Base-by-base conservation (phyloP, 2,113 vertebrate species). In the Prunella himalayana region DNA sequence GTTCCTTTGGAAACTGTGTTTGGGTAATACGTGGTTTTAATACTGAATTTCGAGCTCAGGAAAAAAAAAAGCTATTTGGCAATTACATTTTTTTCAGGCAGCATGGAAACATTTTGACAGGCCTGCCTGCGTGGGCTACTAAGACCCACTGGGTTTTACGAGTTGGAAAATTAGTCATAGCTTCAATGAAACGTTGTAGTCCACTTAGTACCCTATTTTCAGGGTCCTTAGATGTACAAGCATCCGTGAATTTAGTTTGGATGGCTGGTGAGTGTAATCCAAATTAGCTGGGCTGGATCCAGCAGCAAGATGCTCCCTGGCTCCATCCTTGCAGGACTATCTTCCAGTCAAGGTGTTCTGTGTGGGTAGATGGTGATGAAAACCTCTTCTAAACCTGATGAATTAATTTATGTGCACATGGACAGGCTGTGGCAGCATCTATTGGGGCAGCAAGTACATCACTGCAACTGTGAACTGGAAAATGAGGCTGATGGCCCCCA, bases 1-100 rank as follows among this genome's bases (percentile, higher is more conserved):
- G 89, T 95, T 97, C 94, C 93, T 96, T 87, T 97, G 92, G 95
- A 96, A 92, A 81, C 95, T 45, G 85, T 37, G 10, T 96, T 91
- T 92, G 82, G 94, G 88, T 90, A 95, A 96, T 96, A 95, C 31
- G 89, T 94, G 93, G 81, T 15, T 96, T 92, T 89, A 92, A 95
- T 96, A 82, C 82, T 59, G 70, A 94, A 88, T 95, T 97, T 75
- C 45, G 53, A 42, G 54, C 28, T 54, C 16, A 17, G 89, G 27
- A 89, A 69, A 89, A 91, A 91, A 89, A 69, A 89, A 91, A 91
- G 61, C 49, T 45, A 33, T 69, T 76, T 82, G 87, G 75, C 61
- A 91, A 85, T 94, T 86, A 59, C 0, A 0, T 64, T 72, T 88
- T 73, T 92, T 80, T 72, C 63, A 91, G 45, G 57, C 23, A 11